phyloP scores from a whole-genome alignment of 2,888 invertebrate genomes.

The Drosophila merina region DNA sequence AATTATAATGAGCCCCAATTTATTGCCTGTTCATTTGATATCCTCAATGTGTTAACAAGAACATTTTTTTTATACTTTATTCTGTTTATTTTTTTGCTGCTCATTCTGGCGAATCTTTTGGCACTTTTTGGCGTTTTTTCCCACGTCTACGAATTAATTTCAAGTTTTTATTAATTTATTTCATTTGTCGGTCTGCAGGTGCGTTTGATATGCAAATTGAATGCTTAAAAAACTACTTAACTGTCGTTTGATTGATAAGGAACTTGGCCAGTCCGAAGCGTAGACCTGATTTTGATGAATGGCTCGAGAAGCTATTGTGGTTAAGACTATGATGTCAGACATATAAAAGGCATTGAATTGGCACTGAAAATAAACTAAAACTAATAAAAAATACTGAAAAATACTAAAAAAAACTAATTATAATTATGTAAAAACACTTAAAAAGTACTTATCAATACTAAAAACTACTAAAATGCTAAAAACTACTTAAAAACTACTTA shows the following conservation, averaged over 20 bases:
- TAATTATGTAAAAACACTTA: too few relatives aligned
- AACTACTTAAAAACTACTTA: too few relatives aligned
- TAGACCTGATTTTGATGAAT: conserved; percentile 47
- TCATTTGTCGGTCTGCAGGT: conserved; percentile 50
- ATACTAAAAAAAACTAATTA: too few relatives aligned
- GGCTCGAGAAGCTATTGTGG: conserved; percentile 14
- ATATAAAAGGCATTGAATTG: conserved; percentile 16
- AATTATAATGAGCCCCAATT: conserved; percentile 47
- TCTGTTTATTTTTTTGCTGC: background rate
- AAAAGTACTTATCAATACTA: too few relatives aligned
- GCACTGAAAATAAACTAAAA: conserved; percentile 12
- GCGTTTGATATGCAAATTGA: conserved; percentile 58
- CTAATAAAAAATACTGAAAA: too few relatives aligned
- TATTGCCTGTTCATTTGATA: conserved; percentile 57
- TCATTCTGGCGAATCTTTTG: background rate
- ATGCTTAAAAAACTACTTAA: conserved; percentile 33
- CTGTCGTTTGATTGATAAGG: conserved; percentile 69
- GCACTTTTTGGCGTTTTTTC: conserved; percentile 14
- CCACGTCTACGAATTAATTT: conserved; percentile 41
- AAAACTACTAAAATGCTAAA: too few relatives aligned
- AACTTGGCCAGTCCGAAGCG: conserved; percentile 42
- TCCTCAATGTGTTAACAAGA: conserved; percentile 41
- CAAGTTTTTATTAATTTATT: conserved; percentile 36
- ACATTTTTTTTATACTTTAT: background rate
- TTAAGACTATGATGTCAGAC: conserved; percentile 6